Conservation (phyloP, 2,113 vertebrate genomes). For the Zootoca vivipara region DNA sequence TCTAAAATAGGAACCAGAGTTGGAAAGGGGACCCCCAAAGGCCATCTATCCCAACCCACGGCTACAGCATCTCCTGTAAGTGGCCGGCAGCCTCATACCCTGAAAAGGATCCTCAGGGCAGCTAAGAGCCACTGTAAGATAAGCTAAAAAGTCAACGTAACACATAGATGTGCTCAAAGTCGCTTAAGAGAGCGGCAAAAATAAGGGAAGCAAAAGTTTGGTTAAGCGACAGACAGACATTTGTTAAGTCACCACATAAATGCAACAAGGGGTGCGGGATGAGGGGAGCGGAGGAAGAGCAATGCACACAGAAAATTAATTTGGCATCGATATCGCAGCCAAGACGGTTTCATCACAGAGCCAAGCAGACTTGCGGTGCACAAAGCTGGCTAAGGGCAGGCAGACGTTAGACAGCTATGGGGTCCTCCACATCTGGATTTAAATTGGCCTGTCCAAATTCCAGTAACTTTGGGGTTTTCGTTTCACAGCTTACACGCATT, state of each 20-base stretch:
- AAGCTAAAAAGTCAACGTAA: not conserved
- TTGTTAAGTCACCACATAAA: conserved; percentile 66
- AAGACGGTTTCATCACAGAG: conserved; percentile 75
- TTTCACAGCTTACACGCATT: conserved; percentile 19
- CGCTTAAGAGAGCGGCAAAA: conserved; percentile 26
- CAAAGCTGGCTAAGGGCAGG: conserved; percentile 94
- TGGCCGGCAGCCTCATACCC: too few relatives aligned
- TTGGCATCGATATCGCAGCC: conserved; percentile 48
- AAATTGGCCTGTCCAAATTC: conserved; percentile 63
- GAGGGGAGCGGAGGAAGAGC: conserved; percentile 56
- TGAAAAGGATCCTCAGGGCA: too few relatives aligned
- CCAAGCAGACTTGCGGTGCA: conserved; percentile 78
- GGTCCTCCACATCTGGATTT: conserved; percentile 71
- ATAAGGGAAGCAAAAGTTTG: conserved; percentile 1
- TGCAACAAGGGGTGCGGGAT: conserved; percentile 62
- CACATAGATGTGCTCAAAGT: not conserved
- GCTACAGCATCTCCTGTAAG: too few relatives aligned
- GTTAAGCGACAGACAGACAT: conserved; percentile 25
- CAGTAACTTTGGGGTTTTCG: conserved; percentile 34
- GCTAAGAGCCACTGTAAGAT: not conserved
- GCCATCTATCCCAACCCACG: not conserved
- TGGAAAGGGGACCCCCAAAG: not conserved
- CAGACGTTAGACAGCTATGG: conserved; percentile 91
- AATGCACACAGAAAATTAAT: conserved; percentile 76
- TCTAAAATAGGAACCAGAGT: not conserved